Evolutionary conservation across 2,113 vertebrate species (phyloP), one percentile per base, ranked within the genome.

Genomic region (Anolis carolinensis): DNA sequence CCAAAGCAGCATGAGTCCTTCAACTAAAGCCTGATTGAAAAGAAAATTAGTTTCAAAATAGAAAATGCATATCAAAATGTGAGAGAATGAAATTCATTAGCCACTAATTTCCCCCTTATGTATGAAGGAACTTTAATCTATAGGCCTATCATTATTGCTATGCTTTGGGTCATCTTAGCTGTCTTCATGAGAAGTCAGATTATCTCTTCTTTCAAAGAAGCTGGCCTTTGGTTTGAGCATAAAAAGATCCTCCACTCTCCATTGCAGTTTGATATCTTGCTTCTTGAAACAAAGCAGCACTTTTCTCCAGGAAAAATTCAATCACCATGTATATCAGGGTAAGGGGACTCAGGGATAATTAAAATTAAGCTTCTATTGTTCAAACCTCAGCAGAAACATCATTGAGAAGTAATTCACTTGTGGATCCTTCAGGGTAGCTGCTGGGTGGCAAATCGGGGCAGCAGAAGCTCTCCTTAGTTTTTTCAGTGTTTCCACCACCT

Each of bases 371-470:
- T 68, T 90, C 82, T 90, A 80, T 90, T 89, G 89, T 93, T 90
- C 89, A 87, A 77, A 90, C 81, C 88, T 68, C 75, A 78, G 89
- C 86, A 94, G 89, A 87, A 83, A 86, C 75, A 80, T 67, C 83
- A 80, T 89, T 86, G 90, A 90, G 93, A 90, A 92, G 95, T 93
- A 93, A 93, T 89, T 93, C 44, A 93, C 85, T 77, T 65, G n/a
- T 59, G 82, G 73, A 91, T 84, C 65, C 71, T 88, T 92, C 70
- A 67, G 81, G 91, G 87, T 63, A 86, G 85, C 27, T 87, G 84
- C 79, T 86, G 65, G 72, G 78, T 1, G 21, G 83, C 62, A 83
- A 85, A 72, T 0, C 1, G 77, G 55, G 14, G 55, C 3, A 59
- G 18, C 18, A 18, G 55, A 16, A 13, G 55, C 79, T 20, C 65